phyloP scores from a whole-genome alignment of 2,888 invertebrate genomes.

The Graphium colonna region DNA sequence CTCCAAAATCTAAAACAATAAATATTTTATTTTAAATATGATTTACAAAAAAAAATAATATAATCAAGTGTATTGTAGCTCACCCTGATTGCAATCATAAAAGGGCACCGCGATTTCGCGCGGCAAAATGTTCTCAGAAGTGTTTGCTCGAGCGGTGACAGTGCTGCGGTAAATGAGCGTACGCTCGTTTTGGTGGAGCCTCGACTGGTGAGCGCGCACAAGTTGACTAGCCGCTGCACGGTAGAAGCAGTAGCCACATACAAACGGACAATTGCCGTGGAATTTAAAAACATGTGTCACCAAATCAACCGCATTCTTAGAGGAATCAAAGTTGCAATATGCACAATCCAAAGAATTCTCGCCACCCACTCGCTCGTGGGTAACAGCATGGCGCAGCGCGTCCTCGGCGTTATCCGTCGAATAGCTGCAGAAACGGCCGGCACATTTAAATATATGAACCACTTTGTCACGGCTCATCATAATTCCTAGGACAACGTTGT shows the following conservation, averaged over 20 bases:
- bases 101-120: slow-evolving; percentile 55
- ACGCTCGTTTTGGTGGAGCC: slow-evolving; percentile 43
- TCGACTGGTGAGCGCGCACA: slow-evolving; percentile 79
- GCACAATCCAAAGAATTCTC: slow-evolving; percentile 76
- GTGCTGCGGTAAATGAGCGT: slow-evolving; percentile 38
- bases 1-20: slow-evolving; percentile 19
- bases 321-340: slow-evolving; percentile 76
- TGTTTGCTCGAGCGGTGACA: slow-evolving; percentile 28
- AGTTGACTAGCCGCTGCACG: slow-evolving; percentile 80
- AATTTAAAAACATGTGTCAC: slow-evolving; percentile 81
- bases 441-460: slow-evolving; percentile 65
- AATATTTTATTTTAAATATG: neutral
- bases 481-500: slow-evolving; percentile 61
- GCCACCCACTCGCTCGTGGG: slow-evolving; percentile 54
- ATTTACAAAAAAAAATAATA: too few relatives aligned
- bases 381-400: slow-evolving; percentile 57
- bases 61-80: too few relatives aligned
- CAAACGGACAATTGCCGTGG: slow-evolving; percentile 81
- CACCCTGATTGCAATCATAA: slow-evolving; percentile 54
- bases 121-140: slow-evolving; percentile 38
- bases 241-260: slow-evolving; percentile 85
- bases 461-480: slow-evolving; percentile 71
- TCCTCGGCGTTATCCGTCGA: slow-evolving; percentile 56
- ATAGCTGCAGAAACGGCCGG: slow-evolving; percentile 65
- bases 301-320: slow-evolving; percentile 56